Base-by-base conservation (phyloP, 1,140 invertebrate genomes). In the Hyles vespertilio region DNA sequence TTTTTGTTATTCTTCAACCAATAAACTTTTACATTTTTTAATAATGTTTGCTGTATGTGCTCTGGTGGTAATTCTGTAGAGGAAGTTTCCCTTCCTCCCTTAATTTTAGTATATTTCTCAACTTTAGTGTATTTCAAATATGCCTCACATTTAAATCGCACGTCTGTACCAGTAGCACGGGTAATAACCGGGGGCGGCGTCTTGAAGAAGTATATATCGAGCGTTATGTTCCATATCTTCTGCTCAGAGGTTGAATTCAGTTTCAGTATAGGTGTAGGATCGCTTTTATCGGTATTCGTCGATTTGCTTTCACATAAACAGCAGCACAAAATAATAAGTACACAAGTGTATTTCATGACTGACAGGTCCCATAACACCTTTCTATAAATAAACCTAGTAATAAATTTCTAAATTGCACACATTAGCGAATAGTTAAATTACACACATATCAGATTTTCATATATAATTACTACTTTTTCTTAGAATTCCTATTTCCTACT, bases 191-290 rank as follows among this genome's bases (percentile, higher is more conserved):
- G 44, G 43, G 84, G 83, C 58, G 86, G 74, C 34, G 74, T 76
- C 77, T 84, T 84, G 0, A 78, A 75, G 60, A 89, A 89, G 67
- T 82, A 79, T 61, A 89, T 84, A 58, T 89, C 77, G 48, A 89
- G 70, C 74, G 83, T 84, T 72, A 89, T 86, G 52, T 82, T 86
- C 86, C 84, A 87, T 80, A 69, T 69, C 71, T 87, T 88, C 59
- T 83, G 73, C 58, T 87, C 84, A 3, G 78, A 70, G 32, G 81
- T 74, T 36, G 72, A 70, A 62, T 84, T 86, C 5, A 62, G 60
- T 61, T 85, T 88, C 5, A 73, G n/a, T 32, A 74, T 59, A 54
- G 79, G 74, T 48, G 70, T 50, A 55, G 72, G 65, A 33, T 87
- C 81, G 52, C 58, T 57, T 76, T 78, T 86, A 40, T 79, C 72